Percentiles rank a stretch among this genome's conserved stretches.
Evolutionary conservation across 2,113 vertebrate species (phyloP).

Genomic region (Caretta caretta): DNA sequence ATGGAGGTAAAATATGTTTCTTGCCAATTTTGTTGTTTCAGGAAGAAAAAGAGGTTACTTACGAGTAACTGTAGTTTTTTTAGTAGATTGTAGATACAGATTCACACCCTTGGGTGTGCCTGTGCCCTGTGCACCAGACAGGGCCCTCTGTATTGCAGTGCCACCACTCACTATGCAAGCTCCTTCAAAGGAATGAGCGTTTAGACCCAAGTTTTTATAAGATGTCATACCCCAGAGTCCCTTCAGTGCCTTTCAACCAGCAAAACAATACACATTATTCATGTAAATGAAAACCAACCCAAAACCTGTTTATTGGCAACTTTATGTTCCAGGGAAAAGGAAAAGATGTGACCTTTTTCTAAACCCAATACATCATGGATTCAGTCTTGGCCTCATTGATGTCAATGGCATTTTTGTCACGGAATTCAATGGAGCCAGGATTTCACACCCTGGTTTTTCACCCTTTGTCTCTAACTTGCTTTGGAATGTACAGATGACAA

Average conservation of each 20-base stretch:
- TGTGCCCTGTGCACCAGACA: background rate
- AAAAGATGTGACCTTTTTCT: background rate
- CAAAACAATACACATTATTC: background rate
- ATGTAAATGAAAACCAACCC: background rate
- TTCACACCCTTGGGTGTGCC: background rate
- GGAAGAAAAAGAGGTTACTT: background rate
- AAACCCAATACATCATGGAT: background rate
- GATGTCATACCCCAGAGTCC: background rate
- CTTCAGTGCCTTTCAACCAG: background rate
- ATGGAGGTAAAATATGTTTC: background rate
- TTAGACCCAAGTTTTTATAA: background rate
- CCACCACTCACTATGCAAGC: background rate
- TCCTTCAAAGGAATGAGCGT: background rate
- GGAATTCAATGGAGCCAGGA: background rate
- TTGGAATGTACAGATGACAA: too few relatives aligned
- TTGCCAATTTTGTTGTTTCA: background rate
- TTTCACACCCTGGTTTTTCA: background rate
- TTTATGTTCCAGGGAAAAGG: background rate
- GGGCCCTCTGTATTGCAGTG: background rate
- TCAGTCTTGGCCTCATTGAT: background rate
- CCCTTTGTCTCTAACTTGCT: too few relatives aligned
- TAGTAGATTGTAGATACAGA: background rate
- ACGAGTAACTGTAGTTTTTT: background rate
- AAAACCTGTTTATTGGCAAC: background rate
- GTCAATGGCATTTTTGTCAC: background rate